These are phyloP conservation scores for Chloropsis hardwickii DNA, from an alignment of 2,113 vertebrate genomes.

Conservation along the genomic window DNA sequence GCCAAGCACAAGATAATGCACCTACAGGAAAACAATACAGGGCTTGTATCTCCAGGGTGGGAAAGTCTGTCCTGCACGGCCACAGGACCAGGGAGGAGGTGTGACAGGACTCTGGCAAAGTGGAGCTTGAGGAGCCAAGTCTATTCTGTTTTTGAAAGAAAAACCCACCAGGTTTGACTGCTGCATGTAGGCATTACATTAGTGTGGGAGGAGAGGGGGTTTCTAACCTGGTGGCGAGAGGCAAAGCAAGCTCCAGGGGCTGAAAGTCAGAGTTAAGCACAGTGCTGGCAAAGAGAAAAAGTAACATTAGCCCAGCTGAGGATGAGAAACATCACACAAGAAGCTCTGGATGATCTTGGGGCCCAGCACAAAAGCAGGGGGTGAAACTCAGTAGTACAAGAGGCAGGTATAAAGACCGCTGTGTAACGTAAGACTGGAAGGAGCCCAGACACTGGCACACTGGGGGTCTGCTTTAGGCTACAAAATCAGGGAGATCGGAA, in stretches of 20 bases:
- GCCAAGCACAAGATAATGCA: conserved; percentile 11
- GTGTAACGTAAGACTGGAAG: conserved; percentile 5
- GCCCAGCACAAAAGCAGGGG: background rate
- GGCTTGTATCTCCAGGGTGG: background rate
- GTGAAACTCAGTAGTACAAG: background rate
- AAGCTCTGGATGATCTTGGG: background rate
- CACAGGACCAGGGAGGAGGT: background rate
- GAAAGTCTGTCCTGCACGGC: background rate
- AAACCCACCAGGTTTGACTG: background rate
- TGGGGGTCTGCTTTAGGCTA: conserved; percentile 45
- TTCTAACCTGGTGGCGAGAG: background rate
- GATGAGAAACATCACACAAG: background rate
- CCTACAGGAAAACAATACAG: background rate
- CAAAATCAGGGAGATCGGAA: conserved; percentile 23
- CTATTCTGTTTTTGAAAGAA: background rate
- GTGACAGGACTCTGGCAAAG: background rate
- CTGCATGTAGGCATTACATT: rapidly evolving
- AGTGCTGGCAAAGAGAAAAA: background rate
- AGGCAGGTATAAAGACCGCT: background rate
- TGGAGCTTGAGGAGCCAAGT: background rate
- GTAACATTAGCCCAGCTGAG: background rate
- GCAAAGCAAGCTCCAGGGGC: background rate
- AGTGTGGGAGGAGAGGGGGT: background rate
- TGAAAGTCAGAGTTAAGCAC: background rate
- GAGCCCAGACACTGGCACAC: conserved; percentile 16